These are phyloP conservation scores for Pogona vitticeps DNA, from an alignment of 2,113 vertebrate species.

Conservation along the genomic window DNA sequence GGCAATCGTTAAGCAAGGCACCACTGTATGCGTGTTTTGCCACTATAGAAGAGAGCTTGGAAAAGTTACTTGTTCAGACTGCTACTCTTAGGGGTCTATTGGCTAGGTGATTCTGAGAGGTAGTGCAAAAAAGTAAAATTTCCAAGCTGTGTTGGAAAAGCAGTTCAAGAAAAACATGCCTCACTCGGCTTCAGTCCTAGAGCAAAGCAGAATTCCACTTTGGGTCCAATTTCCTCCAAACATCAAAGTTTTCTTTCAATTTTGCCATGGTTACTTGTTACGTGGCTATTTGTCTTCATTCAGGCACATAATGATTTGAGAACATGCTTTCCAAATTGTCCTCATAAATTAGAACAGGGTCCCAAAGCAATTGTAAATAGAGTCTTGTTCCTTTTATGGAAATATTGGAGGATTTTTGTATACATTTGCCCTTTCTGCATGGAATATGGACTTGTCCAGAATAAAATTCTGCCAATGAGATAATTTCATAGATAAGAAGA, in stretches of 20 bases:
- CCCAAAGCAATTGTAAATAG: constrained; percentile 44
- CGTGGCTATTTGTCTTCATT: constrained; percentile 49
- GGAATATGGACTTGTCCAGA: no score
- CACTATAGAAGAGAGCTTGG: neutral
- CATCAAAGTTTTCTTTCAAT: constrained; percentile 52
- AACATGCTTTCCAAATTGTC: constrained; percentile 62
- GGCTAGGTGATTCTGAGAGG: no score
- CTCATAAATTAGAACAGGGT: constrained; percentile 57
- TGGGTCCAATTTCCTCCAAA: constrained; percentile 22
- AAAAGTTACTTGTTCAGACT: no score
- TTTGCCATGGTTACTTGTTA: constrained; percentile 51
- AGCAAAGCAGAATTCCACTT: constrained; percentile 32
- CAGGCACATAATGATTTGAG: constrained; percentile 58
- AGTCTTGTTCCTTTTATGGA: neutral
- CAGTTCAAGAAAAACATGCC: neutral
- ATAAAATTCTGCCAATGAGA: no score
- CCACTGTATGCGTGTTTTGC: no score
- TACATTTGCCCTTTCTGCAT: constrained; percentile 23
- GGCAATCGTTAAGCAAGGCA: no score
- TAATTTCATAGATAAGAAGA: no score
- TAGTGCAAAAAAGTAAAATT: no score
- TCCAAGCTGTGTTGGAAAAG: neutral
- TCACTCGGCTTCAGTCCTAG: neutral
- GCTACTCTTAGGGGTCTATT: no score
- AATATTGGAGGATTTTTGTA: neutral